Base-by-base conservation (phyloP, 1,140 invertebrate genomes). In the Triops longicaudatus region DNA sequence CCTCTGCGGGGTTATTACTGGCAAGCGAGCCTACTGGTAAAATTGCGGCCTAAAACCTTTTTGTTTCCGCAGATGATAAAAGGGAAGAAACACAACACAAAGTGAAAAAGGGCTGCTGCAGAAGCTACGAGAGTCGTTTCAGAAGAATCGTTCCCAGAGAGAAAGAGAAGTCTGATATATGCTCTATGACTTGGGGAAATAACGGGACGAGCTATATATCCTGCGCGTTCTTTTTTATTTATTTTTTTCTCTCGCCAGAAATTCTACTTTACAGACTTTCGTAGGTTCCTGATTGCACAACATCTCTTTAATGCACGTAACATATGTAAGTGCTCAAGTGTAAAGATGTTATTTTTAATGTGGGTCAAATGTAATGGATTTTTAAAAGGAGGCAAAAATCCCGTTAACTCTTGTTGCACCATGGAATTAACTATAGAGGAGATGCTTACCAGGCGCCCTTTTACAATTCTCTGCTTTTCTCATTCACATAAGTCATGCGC, bases 181-280 rank as follows among this genome's bases (percentile, higher is more conserved):
- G 26, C 12, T 17, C 28, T 31, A n/a, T 73, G 28, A 31, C 28
- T 28, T 28, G 73, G 26, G 28, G 28, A 31, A 73, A 73, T 73
- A 37, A 42, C 28, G 37, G 28, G 73, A 73, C 73, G 73, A 73
- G 28, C 37, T 42, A 42, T 73, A 37, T 41, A 27, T 72, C 28
- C 63, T 27, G 74, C 44, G 43, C 43, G 27, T 72, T 26, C 22
- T 28, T 31, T 77, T 37, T 22, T 28, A 72, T 31, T 77, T 77
- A 31, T 72, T n/a, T 63, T 5, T 43, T 26, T 22, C 72, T 50
- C 17, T 73, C 6, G 2, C n/a, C 9, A 12, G 26, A 28, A 31
- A 73, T 73, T 28, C n/a, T 41, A 31, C 73, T 41, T 26, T 31
- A 74, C 42, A n/a, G 17, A 17, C 50, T 14, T 2, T 63, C 50